Percentiles rank a stretch among this genome's conserved stretches.
These are phyloP conservation scores for Polyodon spathula DNA, from an alignment of 2,113 vertebrate genomes.

Conservation along the genomic window DNA sequence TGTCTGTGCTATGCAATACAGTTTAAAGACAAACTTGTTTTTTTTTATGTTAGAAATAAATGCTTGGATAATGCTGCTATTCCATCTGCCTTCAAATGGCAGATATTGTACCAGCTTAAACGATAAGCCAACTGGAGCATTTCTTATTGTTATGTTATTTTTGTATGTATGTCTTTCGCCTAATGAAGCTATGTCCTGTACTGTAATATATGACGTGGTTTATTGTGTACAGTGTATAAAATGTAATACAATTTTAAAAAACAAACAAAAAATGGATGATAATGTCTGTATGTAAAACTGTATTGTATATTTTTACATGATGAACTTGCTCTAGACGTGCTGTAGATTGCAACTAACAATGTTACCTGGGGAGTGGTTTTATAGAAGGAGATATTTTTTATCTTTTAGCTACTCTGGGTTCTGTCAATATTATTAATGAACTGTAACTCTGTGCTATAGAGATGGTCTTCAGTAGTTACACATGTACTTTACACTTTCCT, in stretches of 20 bases:
- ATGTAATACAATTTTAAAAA: slow-evolving; percentile 41
- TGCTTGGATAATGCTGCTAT: slow-evolving; percentile 41
- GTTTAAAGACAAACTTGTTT: background rate
- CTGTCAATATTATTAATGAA: slow-evolving; percentile 13
- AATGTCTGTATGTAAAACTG: slow-evolving; percentile 23
- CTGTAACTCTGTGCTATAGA: slow-evolving; percentile 16
- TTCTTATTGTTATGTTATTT: slow-evolving; percentile 52
- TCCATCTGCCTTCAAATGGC: slow-evolving; percentile 30
- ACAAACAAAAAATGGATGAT: slow-evolving; percentile 19
- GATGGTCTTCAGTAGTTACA: slow-evolving; percentile 11
- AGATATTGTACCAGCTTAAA: slow-evolving; percentile 16
- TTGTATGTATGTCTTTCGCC: slow-evolving; percentile 49
- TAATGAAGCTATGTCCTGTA: slow-evolving; percentile 57
- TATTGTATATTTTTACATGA: slow-evolving; percentile 30
- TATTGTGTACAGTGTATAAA: slow-evolving; percentile 68
- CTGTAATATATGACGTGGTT: slow-evolving; percentile 59
- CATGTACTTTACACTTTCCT: slow-evolving; percentile 18
- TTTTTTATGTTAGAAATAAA: slow-evolving; percentile 36
- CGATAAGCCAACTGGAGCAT: slow-evolving; percentile 50
- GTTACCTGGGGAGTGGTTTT: slow-evolving; percentile 15
- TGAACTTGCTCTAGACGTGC: slow-evolving; percentile 18
- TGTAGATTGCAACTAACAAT: slow-evolving; percentile 13
- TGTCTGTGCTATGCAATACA: slow-evolving; percentile 65
- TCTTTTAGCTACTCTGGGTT: slow-evolving; percentile 16
- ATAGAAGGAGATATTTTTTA: slow-evolving; percentile 16